These are phyloP conservation scores for Acrocephalus arundinaceus DNA, from an alignment of 2,113 vertebrate species.

Conservation along the genomic window DNA sequence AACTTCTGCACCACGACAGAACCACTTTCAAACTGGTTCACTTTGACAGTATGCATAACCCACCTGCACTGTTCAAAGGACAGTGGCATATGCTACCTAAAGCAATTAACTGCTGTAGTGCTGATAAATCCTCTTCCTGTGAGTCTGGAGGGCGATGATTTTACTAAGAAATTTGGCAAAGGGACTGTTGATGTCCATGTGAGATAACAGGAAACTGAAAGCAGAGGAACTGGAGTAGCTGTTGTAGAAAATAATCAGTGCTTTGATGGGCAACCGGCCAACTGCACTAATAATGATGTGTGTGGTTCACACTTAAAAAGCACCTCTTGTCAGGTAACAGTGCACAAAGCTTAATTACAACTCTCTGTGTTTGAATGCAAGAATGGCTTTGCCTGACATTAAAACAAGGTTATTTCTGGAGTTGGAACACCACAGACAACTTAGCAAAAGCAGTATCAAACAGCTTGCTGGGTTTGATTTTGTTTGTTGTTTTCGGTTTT, in stretches of 20 bases:
- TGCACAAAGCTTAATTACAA: neutral
- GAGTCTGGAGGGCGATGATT: neutral
- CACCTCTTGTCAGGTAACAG: neutral
- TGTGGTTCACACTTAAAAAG: neutral
- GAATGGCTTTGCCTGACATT: neutral
- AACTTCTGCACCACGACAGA: neutral
- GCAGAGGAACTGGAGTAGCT: conserved; percentile 32
- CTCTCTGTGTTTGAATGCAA: neutral
- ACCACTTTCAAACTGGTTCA: neutral
- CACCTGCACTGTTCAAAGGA: neutral
- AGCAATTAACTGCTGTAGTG: conserved; percentile 30
- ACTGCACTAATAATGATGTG: conserved; percentile 14
- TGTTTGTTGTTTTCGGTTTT: neutral
- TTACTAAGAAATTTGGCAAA: conserved; percentile 42
- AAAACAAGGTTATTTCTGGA: neutral
- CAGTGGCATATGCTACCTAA: neutral
- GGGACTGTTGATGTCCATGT: neutral
- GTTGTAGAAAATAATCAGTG: conserved; percentile 14
- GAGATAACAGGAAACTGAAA: conserved; percentile 43
- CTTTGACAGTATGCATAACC: neutral
- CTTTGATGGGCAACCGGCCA: conserved; percentile 44
- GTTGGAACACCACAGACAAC: neutral
- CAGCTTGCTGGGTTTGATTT: neutral
- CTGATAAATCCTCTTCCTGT: conserved; percentile 36
- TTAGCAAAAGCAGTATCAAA: neutral